Conservation (phyloP, 2,113 vertebrate genomes). For the Dasyurus viverrinus region DNA sequence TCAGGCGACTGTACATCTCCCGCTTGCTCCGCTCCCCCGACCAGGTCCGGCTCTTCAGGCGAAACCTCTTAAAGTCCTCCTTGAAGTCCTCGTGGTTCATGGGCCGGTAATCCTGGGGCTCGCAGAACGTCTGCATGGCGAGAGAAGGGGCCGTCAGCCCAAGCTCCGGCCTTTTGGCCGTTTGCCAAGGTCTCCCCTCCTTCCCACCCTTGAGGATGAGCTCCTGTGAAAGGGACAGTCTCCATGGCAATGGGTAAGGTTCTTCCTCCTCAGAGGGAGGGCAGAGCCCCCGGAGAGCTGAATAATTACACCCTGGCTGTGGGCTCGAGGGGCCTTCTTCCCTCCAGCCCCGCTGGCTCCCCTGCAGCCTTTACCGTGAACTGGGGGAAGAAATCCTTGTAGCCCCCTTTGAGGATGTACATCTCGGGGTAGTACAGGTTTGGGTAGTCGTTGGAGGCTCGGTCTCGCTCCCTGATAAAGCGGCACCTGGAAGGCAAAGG, state of each 20-base stretch:
- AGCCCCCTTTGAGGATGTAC: constrained; percentile 94
- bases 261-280: too few relatives aligned
- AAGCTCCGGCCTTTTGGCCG: too few relatives aligned
- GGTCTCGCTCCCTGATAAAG: constrained; percentile 89
- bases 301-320: too few relatives aligned
- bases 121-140: constrained; percentile 86
- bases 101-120: constrained; percentile 92
- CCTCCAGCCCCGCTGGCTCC: too few relatives aligned
- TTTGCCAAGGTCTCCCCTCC: too few relatives aligned
- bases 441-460: constrained; percentile 90
- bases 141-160: neutral
- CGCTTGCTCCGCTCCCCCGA: constrained; percentile 92
- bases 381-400: constrained; percentile 93
- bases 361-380: constrained; percentile 83
- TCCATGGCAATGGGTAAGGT: too few relatives aligned
- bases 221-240: too few relatives aligned
- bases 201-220: too few relatives aligned
- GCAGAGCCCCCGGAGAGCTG: too few relatives aligned
- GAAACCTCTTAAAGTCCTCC: constrained; percentile 91
- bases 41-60: constrained; percentile 92
- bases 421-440: constrained; percentile 94
- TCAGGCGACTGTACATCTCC: constrained; percentile 91
- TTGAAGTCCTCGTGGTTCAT: constrained; percentile 94
- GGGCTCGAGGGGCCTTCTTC: too few relatives aligned
- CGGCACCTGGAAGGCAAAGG: constrained; percentile 83